Percentiles rank a stretch among this genome's conserved stretches.
These are phyloP conservation scores for Phataginus tetradactyla DNA, from an alignment of 2,797 vertebrate genomes.

Conservation along the genomic window DNA sequence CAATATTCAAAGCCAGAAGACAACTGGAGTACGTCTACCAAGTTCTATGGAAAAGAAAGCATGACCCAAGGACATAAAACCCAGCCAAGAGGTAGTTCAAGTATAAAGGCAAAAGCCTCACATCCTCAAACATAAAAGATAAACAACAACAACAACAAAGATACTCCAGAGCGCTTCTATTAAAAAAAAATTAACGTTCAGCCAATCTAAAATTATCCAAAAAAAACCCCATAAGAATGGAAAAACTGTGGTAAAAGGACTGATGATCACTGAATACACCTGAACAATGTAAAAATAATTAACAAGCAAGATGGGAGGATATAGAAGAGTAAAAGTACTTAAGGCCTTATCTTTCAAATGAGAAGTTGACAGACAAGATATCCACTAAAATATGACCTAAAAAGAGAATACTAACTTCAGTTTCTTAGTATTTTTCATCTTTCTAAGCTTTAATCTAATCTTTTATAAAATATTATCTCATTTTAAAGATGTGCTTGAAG, in stretches of 20 bases:
- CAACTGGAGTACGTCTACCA: constrained; percentile 30
- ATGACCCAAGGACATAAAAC: constrained; percentile 62
- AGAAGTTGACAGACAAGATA: not conserved
- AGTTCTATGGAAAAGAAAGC: constrained; percentile 66
- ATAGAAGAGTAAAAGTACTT: constrained; percentile 26
- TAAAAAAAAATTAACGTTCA: not conserved
- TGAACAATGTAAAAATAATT: constrained; percentile 14
- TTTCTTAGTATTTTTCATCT: constrained; percentile 33
- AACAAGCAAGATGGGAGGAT: not conserved
- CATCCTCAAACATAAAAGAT: constrained; percentile 38
- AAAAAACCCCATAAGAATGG: not conserved
- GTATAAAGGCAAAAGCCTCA: constrained; percentile 49
- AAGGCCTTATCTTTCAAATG: constrained; percentile 22
- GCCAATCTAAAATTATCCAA: constrained; percentile 20
- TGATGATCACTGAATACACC: not conserved
- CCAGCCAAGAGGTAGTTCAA: constrained; percentile 19
- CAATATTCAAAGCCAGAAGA: constrained; percentile 48
- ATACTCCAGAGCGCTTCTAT: not conserved
- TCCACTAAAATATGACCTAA: not conserved
- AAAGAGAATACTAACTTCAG: constrained; percentile 9
- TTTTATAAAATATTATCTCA: constrained; percentile 21
- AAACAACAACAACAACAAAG: not conserved
- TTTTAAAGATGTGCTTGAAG: constrained; percentile 20
- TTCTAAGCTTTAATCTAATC: not conserved
- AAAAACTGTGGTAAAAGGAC: constrained; percentile 12